Evolutionary conservation across 2,113 vertebrate genomes (phyloP), one percentile per base, ranked within the genome.

Genomic region (Rhipidura dahli): DNA sequence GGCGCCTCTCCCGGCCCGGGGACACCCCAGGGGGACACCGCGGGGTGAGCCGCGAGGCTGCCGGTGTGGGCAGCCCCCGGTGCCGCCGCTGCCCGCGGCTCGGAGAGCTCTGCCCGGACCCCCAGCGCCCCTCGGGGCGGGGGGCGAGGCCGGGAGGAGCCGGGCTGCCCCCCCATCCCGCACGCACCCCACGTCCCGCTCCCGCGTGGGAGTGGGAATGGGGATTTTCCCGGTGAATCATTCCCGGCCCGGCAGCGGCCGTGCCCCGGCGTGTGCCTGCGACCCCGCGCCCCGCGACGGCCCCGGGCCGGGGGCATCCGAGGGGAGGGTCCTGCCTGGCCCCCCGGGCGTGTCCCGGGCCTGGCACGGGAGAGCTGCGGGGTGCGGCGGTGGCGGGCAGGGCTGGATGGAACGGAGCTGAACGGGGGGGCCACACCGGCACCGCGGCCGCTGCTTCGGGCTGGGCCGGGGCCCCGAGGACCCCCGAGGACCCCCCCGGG

Each of bases 401-500:
- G 19, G 16, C 1, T 3, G 61, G 12, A 39, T 2, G 27, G 73
- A 5, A 60, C 1, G 6, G 47, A 18, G 19, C 4, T 3, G 17
- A 33, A 20, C 7, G 28, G 59, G 70, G 26, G 2, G 33, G 37
- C 18, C 27, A 6, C 12, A 1, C 15, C 1, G 28, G 61, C 49
- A 2, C 50, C 4, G 50, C 40, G 8, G 7, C 22, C 13, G 5
- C 31, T 3, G 37, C 60, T 44, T 10, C 23, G 24, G 50, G 54
- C 61, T 11, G 83, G 35, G 51, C 44, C 53, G 2, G 44, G 35
- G 28, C 28, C 18, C 64, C 6, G 11, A 3, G 53, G 28, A 17
- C 14, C 11, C 53, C 7, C 7, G 4, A 0, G 14, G 19, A 3
- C 33, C 33, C 47, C 11, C 6, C 11, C 6, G 4, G 18, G 33